Evolutionary conservation across 2,797 vertebrate species (phyloP).

Genomic region (Crypturellus tataupa): DNA sequence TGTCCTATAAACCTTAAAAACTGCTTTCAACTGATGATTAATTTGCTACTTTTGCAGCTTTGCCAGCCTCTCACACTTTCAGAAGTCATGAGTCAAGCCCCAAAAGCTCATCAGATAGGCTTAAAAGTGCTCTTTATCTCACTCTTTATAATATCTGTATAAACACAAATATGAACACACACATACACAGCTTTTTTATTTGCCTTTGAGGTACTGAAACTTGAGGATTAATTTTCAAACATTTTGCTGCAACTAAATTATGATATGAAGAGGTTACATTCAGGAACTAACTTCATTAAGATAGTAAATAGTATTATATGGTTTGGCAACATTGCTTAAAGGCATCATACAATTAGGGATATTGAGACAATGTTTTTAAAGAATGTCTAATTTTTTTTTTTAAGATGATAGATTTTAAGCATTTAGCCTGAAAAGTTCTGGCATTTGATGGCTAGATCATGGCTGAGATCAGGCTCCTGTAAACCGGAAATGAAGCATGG

Average conservation of each 20-base stretch:
- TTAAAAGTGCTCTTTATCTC: neutral
- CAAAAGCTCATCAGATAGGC: neutral
- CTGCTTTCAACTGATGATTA: conserved; percentile 29
- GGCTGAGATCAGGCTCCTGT: neutral
- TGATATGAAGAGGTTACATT: neutral
- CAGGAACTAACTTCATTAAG: neutral
- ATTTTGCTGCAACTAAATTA: neutral
- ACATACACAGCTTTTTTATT: neutral
- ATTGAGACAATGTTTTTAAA: neutral
- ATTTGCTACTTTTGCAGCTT: neutral
- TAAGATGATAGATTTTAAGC: neutral
- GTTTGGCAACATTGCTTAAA: neutral
- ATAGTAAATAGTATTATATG: neutral
- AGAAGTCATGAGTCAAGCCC: neutral
- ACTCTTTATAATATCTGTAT: neutral
- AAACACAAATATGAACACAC: neutral
- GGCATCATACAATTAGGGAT: neutral
- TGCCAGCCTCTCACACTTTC: neutral
- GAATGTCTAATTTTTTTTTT: neutral
- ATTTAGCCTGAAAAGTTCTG: neutral
- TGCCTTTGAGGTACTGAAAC: neutral
- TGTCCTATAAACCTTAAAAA: neutral
- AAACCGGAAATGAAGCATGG: neutral
- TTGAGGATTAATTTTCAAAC: neutral
- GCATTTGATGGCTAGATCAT: neutral